phyloP scores from a whole-genome alignment of 92 coral and sea anemone species.

The Heliopora coerulea region DNA sequence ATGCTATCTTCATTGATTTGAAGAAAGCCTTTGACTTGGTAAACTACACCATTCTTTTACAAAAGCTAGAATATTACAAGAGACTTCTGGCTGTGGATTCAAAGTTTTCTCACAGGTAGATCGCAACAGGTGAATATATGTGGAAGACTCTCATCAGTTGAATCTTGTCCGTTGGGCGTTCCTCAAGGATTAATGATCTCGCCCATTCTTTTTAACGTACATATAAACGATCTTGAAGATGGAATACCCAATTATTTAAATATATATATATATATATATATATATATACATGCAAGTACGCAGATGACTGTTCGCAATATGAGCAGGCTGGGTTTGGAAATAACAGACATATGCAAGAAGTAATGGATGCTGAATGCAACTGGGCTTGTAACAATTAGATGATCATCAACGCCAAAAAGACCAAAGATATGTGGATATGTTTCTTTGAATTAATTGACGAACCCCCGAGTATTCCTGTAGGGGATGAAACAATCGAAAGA shows the following conservation, averaged over 20 bases:
- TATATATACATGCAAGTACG: too few species aligned
- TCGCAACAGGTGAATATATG: too few species aligned
- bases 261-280: neutral
- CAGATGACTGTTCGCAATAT: constrained; percentile 1
- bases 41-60: too few species aligned
- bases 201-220: too few species aligned
- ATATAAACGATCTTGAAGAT: neutral
- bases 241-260: neutral
- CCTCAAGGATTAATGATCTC: too few species aligned
- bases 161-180: too few species aligned
- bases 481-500: constrained; percentile 5
- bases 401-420: neutral
- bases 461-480: neutral
- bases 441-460: neutral
- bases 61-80: too few species aligned
- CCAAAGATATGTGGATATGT: constrained; percentile 15
- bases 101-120: too few species aligned
- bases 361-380: neutral
- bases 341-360: constrained; percentile 4
- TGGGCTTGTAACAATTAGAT: neutral
- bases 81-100: too few species aligned
- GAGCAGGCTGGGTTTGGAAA: neutral
- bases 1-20: too few species aligned
- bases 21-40: too few species aligned
- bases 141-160: too few species aligned